phyloP scores from a whole-genome alignment of 2,888 invertebrate species.

The Scaptomyza caliginosa region DNA sequence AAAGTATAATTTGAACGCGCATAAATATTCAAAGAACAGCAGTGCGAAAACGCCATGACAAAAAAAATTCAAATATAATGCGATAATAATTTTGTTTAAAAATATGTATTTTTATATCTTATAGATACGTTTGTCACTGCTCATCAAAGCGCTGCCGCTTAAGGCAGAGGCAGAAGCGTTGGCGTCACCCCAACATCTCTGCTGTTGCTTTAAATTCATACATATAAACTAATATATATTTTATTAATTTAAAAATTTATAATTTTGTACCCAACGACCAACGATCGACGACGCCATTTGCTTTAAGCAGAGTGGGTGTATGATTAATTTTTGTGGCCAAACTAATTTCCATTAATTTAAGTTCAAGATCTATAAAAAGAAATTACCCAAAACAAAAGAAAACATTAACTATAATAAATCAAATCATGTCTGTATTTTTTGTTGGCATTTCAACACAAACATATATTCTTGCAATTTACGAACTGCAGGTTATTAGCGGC shows the following conservation, averaged over 20 bases:
- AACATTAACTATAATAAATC: not conserved
- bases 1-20: constrained; percentile 57
- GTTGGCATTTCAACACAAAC: not conserved
- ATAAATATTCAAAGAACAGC: constrained; percentile 47
- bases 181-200: constrained; percentile 22
- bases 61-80: constrained; percentile 22
- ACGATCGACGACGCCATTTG: constrained; percentile 22
- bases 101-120: constrained; percentile 40
- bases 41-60: constrained; percentile 16
- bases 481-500: constrained; percentile 36
- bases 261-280: constrained; percentile 48
- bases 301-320: constrained; percentile 57
- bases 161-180: constrained; percentile 10
- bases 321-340: constrained; percentile 76
- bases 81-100: constrained; percentile 42
- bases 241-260: constrained; percentile 65
- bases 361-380: constrained; percentile 38
- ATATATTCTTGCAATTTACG: constrained; percentile 11
- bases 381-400: constrained; percentile 2
- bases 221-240: constrained; percentile 1
- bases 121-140: constrained; percentile 51
- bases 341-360: constrained; percentile 66
- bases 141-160: constrained; percentile 61
- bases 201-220: constrained; percentile 2
- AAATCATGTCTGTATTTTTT: not conserved